phyloP scores from a whole-genome alignment of 37 sponge, comb jelly and placozoan genomes.

The Lycopodina hypogea region DNA sequence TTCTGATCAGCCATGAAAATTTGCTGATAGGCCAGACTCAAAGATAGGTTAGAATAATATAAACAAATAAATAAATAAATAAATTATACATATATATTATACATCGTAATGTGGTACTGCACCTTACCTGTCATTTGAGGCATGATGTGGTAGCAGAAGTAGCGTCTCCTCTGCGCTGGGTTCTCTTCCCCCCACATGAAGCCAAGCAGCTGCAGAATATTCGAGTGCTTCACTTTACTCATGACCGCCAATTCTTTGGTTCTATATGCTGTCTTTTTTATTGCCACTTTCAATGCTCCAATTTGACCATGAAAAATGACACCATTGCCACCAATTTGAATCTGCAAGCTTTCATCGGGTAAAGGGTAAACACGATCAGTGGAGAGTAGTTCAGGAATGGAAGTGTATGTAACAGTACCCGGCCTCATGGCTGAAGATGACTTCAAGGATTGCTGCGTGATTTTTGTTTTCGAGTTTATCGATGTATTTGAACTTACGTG shows the following conservation, averaged over 20 bases:
- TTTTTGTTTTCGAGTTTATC: neutral
- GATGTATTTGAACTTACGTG: neutral
- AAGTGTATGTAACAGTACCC: conserved; percentile 7
- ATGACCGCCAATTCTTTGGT: conserved; percentile 28
- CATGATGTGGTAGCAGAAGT: conserved; percentile 49
- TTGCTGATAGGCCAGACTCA: no score
- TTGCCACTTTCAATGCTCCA: neutral
- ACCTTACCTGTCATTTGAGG: conserved; percentile 37
- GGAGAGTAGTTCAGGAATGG: conserved; percentile 2
- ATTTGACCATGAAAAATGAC: conserved; percentile 3
- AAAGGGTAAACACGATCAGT: conserved; percentile 14
- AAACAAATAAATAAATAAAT: no score
- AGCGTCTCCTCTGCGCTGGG: conserved; percentile 15
- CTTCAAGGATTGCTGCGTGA: neutral
- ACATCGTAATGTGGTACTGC: no score
- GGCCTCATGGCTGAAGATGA: conserved; percentile 7
- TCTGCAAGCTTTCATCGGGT: conserved; percentile 14
- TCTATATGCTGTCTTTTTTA: conserved; percentile 45
- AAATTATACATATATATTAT: no score
- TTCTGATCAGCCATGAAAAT: no score
- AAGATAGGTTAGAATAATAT: no score
- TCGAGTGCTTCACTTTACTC: conserved; percentile 23
- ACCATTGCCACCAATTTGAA: conserved; percentile 43
- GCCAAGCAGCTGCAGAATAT: conserved; percentile 37
- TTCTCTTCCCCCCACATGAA: conserved; percentile 52